Base-by-base conservation (phyloP, 2,113 vertebrate genomes). In the Castor canadensis region DNA sequence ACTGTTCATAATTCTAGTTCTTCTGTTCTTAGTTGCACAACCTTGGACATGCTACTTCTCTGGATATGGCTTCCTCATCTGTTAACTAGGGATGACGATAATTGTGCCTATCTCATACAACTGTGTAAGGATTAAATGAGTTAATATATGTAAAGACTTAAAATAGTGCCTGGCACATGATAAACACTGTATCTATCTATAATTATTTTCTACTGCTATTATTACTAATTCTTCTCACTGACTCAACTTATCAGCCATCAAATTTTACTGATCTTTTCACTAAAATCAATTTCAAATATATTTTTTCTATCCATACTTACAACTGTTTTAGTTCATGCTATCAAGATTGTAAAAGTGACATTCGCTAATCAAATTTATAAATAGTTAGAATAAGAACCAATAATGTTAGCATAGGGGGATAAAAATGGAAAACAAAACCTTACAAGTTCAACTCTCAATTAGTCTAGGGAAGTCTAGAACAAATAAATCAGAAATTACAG, bases 361-460 rank as follows among this genome's bases (percentile, higher is more conserved):
- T 76, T 91, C 58, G 62, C 10, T 83, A 67, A 54, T 24, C n/a
- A 95, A 89, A 77, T 77, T 86, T 77, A 86, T 52, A 85, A 81
- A 91, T 6, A 96, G 40, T 5, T n/a, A 71, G 26, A 77, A n/a
- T 64, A 75, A 95, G 13, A 73, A 64, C 38, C 75, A 85, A 19
- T 66, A 45, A 75, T 45, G 77, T 43, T 82, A 45, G 30, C 43
- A 47, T 79, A 43, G 16, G n/a, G n/a, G 12, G 2, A 64, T 47
- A 52, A 87, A 87, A 72, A 56, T 56, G 16, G 30, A 52, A 87
- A 95, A 67, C 47, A 93, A 91, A 88, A 94, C 47, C 35, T 40
- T 87, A 66, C 3, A 71, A 88, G 88, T 87, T 91, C 89, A 88
- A 88, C 45, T 19, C n/a, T 72, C 35, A 76, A 26, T 60, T 32